A percentile compares a stretch with the other conserved stretches of the same genome.
These are phyloP conservation scores for Pseudococcus viburni DNA, from an alignment of 2,888 invertebrate genomes.

Conservation along the genomic window DNA sequence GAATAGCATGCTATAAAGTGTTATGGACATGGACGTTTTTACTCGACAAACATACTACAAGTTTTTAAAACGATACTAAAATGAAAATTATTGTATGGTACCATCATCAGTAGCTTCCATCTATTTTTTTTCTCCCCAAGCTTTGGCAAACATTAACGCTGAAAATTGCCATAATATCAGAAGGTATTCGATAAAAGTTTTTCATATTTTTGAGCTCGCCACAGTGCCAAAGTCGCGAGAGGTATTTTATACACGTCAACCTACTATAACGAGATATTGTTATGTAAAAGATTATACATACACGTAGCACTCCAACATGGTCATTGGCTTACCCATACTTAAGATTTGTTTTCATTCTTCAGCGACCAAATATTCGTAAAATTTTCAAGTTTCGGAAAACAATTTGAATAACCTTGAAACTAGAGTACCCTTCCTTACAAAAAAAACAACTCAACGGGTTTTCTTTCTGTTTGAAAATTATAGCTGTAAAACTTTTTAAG, in stretches of 20 bases:
- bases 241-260: background rate
- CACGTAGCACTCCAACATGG: background rate
- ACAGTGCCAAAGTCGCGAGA: background rate
- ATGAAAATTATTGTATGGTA: conserved; percentile 28
- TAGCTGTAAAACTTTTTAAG: conserved; percentile 22
- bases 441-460: conserved; percentile 28
- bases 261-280: conserved; percentile 20
- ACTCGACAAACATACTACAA: conserved; percentile 44
- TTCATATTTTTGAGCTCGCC: background rate
- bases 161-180: background rate
- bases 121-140: background rate
- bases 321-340: background rate
- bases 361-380: background rate
- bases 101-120: background rate
- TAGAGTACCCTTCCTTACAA: background rate
- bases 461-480: conserved; percentile 40
- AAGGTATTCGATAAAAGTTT: conserved; percentile 29
- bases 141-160: background rate
- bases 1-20: conserved; percentile 27
- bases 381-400: conserved; percentile 15
- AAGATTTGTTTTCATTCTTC: background rate
- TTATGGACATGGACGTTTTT: conserved; percentile 27
- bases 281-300: conserved; percentile 29
- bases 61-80: conserved; percentile 49
- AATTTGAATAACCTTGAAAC: conserved; percentile 41